phyloP scores from a whole-genome alignment of 2,888 invertebrate genomes.

The Pristionchus fissidentatus region DNA sequence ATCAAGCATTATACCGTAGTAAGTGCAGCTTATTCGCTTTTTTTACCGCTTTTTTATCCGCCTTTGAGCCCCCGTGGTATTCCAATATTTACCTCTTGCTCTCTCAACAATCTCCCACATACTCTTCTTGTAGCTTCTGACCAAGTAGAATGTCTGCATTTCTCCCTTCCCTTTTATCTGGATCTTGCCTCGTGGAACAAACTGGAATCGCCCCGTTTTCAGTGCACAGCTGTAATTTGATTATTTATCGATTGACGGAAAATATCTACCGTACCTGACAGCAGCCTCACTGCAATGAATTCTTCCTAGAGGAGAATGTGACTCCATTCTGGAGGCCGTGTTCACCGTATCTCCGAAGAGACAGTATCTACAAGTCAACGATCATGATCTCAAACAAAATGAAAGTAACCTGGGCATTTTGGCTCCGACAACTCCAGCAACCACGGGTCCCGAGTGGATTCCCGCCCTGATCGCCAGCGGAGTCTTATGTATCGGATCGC shows the following conservation, averaged over 20 bases:
- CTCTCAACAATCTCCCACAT: conserved; percentile 72
- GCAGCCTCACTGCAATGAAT: conserved; percentile 68
- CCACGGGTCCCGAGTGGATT: conserved; percentile 71
- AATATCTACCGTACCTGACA: conserved; percentile 53
- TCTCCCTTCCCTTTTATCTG: conserved; percentile 71
- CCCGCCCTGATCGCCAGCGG: conserved; percentile 68
- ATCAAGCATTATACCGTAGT: no score
- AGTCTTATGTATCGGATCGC: conserved; percentile 64
- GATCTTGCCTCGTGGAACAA: conserved; percentile 67
- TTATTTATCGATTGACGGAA: background rate
- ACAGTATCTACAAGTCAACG: conserved; percentile 60
- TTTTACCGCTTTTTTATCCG: no score
- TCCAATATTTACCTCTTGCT: conserved; percentile 61
- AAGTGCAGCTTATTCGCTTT: no score
- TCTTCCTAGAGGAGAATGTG: conserved; percentile 65
- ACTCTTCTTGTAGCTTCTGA: conserved; percentile 68
- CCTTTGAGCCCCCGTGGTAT: no score
- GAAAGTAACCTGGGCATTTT: conserved; percentile 67
- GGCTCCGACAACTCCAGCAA: conserved; percentile 71
- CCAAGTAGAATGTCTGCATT: conserved; percentile 71
- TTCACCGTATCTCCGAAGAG: conserved; percentile 71
- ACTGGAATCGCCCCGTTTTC: conserved; percentile 69
- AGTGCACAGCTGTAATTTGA: conserved; percentile 59
- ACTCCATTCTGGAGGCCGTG: conserved; percentile 68
- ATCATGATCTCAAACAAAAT: no score